Conservation (phyloP, 2,888 invertebrate species). For the Yponomeuta malinellus region DNA sequence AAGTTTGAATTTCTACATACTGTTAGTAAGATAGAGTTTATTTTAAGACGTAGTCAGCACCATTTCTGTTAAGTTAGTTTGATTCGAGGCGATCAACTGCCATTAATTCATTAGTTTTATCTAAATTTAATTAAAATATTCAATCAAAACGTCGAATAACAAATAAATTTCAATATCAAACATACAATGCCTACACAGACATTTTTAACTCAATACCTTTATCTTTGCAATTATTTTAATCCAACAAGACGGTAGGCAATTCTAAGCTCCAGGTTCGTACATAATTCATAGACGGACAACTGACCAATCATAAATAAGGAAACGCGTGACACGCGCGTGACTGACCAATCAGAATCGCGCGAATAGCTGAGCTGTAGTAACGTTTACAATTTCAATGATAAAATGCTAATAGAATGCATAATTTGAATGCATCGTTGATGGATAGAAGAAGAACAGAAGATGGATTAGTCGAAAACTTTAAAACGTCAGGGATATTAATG, state of each 20-base stretch:
- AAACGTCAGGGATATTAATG: too few relatives aligned
- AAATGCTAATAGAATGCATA: constrained; percentile 5
- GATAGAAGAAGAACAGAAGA: background rate
- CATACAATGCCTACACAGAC: background rate
- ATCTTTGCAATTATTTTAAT: constrained; percentile 2
- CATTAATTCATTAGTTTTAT: background rate
- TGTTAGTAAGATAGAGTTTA: background rate
- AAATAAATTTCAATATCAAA: background rate
- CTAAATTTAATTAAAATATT: background rate
- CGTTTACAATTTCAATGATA: constrained; percentile 11
- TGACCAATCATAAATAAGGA: constrained; percentile 46
- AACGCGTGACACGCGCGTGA: constrained; percentile 25
- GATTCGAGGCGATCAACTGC: background rate
- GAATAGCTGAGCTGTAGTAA: background rate
- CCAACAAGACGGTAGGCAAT: background rate
- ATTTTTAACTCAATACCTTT: background rate
- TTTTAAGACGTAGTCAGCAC: background rate
- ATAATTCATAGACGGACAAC: constrained; percentile 18
- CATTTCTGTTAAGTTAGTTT: background rate
- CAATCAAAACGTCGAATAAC: background rate
- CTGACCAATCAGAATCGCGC: constrained; percentile 34
- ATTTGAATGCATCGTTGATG: constrained; percentile 5
- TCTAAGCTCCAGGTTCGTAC: background rate
- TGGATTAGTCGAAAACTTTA: too few relatives aligned
- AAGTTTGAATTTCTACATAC: too few relatives aligned